phyloP scores from a whole-genome alignment of 2,113 vertebrate species.

The Chionodraco myersi region DNA sequence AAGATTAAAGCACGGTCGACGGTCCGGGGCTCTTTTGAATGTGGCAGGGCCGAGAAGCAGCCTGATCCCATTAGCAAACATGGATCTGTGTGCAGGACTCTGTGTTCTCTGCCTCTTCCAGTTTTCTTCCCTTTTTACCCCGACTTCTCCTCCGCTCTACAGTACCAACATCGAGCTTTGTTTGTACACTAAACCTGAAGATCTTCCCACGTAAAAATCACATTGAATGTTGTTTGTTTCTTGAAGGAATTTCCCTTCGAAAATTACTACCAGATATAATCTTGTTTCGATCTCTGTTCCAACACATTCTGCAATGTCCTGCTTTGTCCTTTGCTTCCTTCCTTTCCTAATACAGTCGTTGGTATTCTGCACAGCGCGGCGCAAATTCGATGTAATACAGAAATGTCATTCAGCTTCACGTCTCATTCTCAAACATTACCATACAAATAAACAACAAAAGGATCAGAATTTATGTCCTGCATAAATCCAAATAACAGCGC shows the following conservation, averaged over 20 bases:
- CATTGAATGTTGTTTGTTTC: slow-evolving; percentile 21
- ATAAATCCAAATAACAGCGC: slow-evolving; percentile 53
- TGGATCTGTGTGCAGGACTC: slow-evolving; percentile 51
- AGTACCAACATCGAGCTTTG: not conserved
- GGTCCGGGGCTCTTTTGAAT: slow-evolving; percentile 60
- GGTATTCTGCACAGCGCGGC: slow-evolving; percentile 67
- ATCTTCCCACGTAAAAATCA: not conserved
- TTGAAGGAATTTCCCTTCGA: not conserved
- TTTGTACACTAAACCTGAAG: slow-evolving; percentile 3
- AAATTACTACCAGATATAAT: slow-evolving; percentile 12
- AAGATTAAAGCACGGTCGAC: slow-evolving; percentile 75
- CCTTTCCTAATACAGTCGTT: slow-evolving; percentile 69
- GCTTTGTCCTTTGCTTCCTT: slow-evolving; percentile 63
- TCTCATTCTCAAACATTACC: slow-evolving; percentile 73
- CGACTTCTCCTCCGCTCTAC: not conserved
- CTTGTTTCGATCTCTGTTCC: slow-evolving; percentile 8
- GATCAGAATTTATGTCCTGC: slow-evolving; percentile 60
- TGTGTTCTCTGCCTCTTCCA: slow-evolving; percentile 46
- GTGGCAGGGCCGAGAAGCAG: slow-evolving; percentile 42
- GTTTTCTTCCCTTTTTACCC: slow-evolving; percentile 19
- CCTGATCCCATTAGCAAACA: slow-evolving; percentile 63
- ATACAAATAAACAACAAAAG: slow-evolving; percentile 75
- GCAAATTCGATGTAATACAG: slow-evolving; percentile 68
- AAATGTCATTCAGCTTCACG: slow-evolving; percentile 74
- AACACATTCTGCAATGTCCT: slow-evolving; percentile 31